phyloP scores from a whole-genome alignment of 2,888 invertebrate genomes.

The Gasteruption jaculator region DNA sequence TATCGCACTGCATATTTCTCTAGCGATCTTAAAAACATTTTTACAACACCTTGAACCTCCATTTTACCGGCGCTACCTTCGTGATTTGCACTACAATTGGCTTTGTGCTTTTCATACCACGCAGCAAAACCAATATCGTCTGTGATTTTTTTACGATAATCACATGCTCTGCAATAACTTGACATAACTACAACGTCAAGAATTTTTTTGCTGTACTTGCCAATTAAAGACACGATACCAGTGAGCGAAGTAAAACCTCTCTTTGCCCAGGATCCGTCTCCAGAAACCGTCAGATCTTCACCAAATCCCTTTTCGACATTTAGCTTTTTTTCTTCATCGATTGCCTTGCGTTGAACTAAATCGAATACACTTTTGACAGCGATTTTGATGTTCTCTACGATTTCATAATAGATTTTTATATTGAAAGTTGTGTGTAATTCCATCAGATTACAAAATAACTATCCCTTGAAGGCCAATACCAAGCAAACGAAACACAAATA shows the following conservation, averaged over 20 bases:
- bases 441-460: conserved; percentile 23
- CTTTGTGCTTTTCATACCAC: no score
- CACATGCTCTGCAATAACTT: conserved; percentile 21
- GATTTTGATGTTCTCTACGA: conserved; percentile 13
- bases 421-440: conserved; percentile 19
- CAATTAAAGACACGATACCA: conserved; percentile 23
- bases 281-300: conserved; percentile 20
- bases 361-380: conserved; percentile 18
- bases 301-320: conserved; percentile 12
- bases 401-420: conserved; percentile 13
- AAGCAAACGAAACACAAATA: conserved; percentile 22
- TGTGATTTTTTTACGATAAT: conserved; percentile 11
- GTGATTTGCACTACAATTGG: conserved; percentile 21
- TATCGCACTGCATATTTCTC: conserved; percentile 18
- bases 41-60: conserved; percentile 22
- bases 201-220: conserved; percentile 20
- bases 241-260: conserved; percentile 24
- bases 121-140: no score
- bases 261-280: conserved; percentile 23
- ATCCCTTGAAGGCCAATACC: conserved; percentile 21
- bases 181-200: conserved; percentile 17
- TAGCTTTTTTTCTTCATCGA: conserved; percentile 18
- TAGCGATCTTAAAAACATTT: conserved; percentile 22
- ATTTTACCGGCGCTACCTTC: conserved; percentile 22
- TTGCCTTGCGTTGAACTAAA: conserved; percentile 16